Conservation (phyloP, 2,888 invertebrate species). For the Leptinotarsa rubiginosa region DNA sequence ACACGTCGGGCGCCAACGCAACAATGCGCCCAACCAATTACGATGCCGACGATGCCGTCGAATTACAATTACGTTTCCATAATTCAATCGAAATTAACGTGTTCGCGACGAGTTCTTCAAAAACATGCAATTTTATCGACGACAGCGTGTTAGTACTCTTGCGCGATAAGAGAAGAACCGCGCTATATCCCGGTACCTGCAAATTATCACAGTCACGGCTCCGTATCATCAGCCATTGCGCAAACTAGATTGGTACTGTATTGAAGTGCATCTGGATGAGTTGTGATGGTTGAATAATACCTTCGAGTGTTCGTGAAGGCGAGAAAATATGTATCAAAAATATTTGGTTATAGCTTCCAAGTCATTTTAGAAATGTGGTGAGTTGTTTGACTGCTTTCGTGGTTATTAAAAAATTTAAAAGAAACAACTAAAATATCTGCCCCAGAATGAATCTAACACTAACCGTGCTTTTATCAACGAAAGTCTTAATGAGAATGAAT, state of each 20-base stretch:
- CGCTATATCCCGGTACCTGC: background rate
- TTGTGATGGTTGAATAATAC: too few species aligned
- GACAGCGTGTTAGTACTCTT: constrained; percentile 31
- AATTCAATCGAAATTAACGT: constrained; percentile 33
- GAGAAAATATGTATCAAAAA: too few species aligned
- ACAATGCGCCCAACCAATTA: background rate
- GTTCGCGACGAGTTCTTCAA: constrained; percentile 26
- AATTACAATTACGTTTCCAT: constrained; percentile 19
- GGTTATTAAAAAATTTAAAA: too few species aligned
- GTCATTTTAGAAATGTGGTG: too few species aligned
- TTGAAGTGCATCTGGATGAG: background rate
- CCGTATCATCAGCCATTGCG: constrained; percentile 22
- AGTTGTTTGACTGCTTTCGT: too few species aligned
- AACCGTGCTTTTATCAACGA: too few species aligned
- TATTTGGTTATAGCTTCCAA: too few species aligned
- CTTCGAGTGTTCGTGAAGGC: too few species aligned
- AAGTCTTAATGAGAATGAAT: too few species aligned
- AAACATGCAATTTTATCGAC: constrained; percentile 39
- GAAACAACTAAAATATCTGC: too few species aligned
- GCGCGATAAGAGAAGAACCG: constrained; percentile 24
- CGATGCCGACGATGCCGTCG: background rate
- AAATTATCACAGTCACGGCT: constrained; percentile 15
- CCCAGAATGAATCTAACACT: too few species aligned
- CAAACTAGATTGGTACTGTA: constrained; percentile 7
- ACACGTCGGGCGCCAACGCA: constrained; percentile 9